Evolutionary conservation across 1,140 invertebrate species (phyloP).

Genomic region (Aleiodes sp.): DNA sequence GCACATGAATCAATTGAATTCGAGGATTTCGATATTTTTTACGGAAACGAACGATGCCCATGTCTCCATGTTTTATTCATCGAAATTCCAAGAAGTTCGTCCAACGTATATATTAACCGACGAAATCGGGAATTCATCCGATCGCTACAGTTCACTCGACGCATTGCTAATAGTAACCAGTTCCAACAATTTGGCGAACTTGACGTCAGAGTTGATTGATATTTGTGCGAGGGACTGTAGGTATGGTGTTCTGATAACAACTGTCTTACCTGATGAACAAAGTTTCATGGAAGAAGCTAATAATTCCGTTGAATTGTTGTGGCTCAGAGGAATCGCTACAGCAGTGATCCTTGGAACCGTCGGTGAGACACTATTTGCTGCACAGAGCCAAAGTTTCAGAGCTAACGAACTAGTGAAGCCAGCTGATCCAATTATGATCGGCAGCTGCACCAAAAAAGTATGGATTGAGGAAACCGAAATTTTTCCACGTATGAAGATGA

Average conservation of each 20-base stretch:
- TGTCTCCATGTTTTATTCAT: constrained; percentile 17
- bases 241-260: constrained; percentile 39
- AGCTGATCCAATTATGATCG: constrained; percentile 36
- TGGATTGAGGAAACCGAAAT: constrained; percentile 20
- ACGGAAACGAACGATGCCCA: constrained; percentile 5
- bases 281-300: constrained; percentile 40
- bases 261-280: constrained; percentile 32
- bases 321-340: constrained; percentile 39
- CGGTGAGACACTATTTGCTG: constrained; percentile 35
- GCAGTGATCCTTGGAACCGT: constrained; percentile 44
- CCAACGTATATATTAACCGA: constrained; percentile 32
- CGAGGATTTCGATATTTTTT: constrained; percentile 22
- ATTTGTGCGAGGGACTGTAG: constrained; percentile 46
- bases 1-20: constrained; percentile 17
- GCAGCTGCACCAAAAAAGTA: constrained; percentile 36
- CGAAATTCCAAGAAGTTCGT: constrained; percentile 12
- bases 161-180: constrained; percentile 43
- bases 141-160: constrained; percentile 16
- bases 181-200: constrained; percentile 27
- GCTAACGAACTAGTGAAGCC: constrained; percentile 31
- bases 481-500: constrained; percentile 22
- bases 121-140: background rate
- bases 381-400: constrained; percentile 41
- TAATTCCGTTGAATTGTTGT: constrained; percentile 37
- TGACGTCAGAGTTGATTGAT: constrained; percentile 16